Conservation (phyloP, 1,140 invertebrate genomes). For the Tetragonula clypearis region DNA sequence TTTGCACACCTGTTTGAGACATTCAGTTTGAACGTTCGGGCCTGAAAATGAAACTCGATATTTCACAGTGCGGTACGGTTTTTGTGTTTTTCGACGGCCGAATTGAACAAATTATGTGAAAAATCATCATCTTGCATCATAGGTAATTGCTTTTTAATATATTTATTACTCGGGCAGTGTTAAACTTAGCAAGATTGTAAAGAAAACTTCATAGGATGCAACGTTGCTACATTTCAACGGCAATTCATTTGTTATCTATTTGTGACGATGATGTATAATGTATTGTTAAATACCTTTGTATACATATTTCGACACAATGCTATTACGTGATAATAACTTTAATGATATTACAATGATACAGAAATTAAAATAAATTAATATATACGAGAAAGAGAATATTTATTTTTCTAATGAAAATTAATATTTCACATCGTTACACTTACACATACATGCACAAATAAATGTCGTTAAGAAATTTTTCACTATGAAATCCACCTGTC, state of each 20-base stretch:
- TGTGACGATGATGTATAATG: background rate
- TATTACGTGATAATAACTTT: background rate
- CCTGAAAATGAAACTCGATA: background rate
- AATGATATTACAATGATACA: background rate
- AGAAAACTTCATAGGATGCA: background rate
- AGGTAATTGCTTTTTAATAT: background rate
- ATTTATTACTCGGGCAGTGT: background rate
- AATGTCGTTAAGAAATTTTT: background rate
- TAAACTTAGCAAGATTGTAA: background rate
- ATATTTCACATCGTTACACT: background rate
- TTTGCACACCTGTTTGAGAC: background rate
- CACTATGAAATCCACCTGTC: background rate
- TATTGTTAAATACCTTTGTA: background rate
- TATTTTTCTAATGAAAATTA: background rate
- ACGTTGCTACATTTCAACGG: background rate
- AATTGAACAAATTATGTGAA: background rate
- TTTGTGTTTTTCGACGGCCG: background rate
- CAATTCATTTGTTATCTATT: too few relatives aligned
- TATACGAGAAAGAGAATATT: background rate
- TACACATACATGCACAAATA: background rate
- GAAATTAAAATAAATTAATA: background rate
- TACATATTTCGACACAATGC: background rate
- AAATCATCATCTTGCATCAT: too few relatives aligned
- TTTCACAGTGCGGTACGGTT: too few relatives aligned
- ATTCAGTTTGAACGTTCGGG: background rate